Base-by-base conservation (phyloP, 2,113 vertebrate species). In the Nibea albiflora region DNA sequence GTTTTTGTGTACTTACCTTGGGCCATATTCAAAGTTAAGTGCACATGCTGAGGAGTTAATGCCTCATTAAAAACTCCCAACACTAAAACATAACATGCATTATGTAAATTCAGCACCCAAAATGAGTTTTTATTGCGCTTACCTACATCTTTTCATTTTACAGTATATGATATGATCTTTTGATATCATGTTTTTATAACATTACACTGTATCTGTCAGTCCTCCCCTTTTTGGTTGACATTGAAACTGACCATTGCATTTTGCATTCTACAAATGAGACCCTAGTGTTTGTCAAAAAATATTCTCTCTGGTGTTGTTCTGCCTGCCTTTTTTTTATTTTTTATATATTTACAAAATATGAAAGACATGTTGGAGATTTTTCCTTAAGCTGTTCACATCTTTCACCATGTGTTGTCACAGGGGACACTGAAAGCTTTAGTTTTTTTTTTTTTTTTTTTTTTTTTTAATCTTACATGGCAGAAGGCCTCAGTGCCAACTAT, bases 1-100 rank as follows among this genome's bases (percentile, higher is more conserved):
- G 31, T 64, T 74, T 73, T 6, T 76, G 20, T 81, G 46, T 69
- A 31, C 26, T 72, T 42, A 28, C 53, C 61, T n/a, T 63, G 42
- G 17, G 46, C 26, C n/a, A 65, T 82, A 62, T 73, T 81, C 16
- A n/a, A 15, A 76, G 15, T 64, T 64, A 22, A 67, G 60, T 71
- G 60, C 19, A 58, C 57, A 0, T 78, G 49, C 24, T 63, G 5
- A 76, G 19, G 6, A 47, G 60, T 44, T 35, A 71, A 76, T 65
- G 44, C 10, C 26, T 79, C 46, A 67, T 68, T 20, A 9, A 82
- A 81, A 77, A 73, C 14, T 46, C 5, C 5, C 19, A 68, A 46
- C 26, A 50, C 11, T 56, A 57, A 65, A 42, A 67, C 64, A 35
- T 68, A 65, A 42, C 0, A 16, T 81, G 50, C 26, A 16, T 9